Percentiles rank a stretch among this genome's conserved stretches.
These are phyloP conservation scores for Atta texana DNA, from an alignment of 1,140 invertebrate genomes.

Conservation along the genomic window DNA sequence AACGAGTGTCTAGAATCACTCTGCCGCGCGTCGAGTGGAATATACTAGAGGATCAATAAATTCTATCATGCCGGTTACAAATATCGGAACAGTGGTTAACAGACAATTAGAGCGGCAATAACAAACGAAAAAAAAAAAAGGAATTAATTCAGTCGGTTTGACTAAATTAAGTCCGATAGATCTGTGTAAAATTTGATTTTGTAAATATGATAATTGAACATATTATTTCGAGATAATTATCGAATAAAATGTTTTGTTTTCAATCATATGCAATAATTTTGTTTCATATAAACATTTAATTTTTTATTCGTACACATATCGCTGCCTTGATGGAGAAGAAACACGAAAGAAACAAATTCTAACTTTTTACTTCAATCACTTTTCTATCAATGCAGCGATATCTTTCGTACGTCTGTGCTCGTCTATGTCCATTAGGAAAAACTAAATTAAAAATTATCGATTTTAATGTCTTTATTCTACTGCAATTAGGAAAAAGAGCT, in stretches of 20 bases:
- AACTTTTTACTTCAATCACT: too few species aligned
- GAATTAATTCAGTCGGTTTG: constrained; percentile 39
- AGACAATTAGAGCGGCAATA: constrained; percentile 51
- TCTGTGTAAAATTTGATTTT: constrained; percentile 24
- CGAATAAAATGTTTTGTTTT: not conserved
- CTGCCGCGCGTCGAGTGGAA: constrained; percentile 33
- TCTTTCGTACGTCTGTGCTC: not conserved
- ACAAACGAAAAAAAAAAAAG: constrained; percentile 48
- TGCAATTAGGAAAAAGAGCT: not conserved
- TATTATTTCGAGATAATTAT: constrained; percentile 35
- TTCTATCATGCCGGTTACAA: constrained; percentile 60
- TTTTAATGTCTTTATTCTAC: not conserved
- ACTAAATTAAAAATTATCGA: not conserved
- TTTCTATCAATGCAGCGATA: not conserved
- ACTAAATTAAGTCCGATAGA: constrained; percentile 30
- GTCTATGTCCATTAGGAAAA: not conserved
- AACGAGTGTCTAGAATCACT: constrained; percentile 62
- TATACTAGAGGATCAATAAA: constrained; percentile 51
- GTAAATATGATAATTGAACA: constrained; percentile 43
- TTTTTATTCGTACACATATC: not conserved
- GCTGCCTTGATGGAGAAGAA: too few species aligned
- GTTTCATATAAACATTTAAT: not conserved
- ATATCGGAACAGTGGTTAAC: constrained; percentile 57
- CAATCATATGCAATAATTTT: constrained; percentile 1
- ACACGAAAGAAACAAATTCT: too few species aligned